These are phyloP conservation scores for Cephalopholis sonnerati DNA, from an alignment of 2,113 vertebrate species.

Conservation along the genomic window DNA sequence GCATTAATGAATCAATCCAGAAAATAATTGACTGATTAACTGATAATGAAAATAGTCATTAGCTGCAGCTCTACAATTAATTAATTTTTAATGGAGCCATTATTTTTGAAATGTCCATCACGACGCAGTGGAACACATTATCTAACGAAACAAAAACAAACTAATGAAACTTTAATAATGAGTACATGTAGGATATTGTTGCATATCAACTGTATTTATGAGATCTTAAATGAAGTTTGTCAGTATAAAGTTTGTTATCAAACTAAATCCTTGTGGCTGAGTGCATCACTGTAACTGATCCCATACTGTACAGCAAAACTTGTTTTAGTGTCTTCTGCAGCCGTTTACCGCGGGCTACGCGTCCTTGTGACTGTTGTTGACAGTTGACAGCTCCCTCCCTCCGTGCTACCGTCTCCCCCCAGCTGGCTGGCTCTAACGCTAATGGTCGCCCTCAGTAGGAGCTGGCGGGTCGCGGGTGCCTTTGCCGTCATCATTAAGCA, in stretches of 20 bases:
- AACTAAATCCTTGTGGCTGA: neutral
- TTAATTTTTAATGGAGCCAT: conserved; percentile 13
- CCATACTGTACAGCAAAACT: neutral
- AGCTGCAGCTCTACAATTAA: conserved; percentile 10
- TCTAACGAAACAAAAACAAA: neutral
- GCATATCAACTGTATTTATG: neutral
- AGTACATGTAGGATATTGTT: neutral
- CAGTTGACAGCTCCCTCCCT: conserved; percentile 63
- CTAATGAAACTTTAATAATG: neutral
- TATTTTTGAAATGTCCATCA: conserved; percentile 5
- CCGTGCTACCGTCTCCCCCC: conserved; percentile 61
- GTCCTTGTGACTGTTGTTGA: conserved; percentile 80
- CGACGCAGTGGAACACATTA: conserved; percentile 1
- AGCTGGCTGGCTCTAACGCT: conserved; percentile 76
- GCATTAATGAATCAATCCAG: neutral
- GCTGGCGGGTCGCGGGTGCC: conserved; percentile 78
- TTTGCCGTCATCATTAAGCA: conserved; percentile 85
- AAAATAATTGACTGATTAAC: neutral
- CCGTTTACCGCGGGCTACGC: conserved; percentile 64
- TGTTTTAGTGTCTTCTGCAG: neutral
- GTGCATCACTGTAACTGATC: neutral
- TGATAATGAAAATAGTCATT: conserved; percentile 10
- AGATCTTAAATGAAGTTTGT: neutral
- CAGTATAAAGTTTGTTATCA: neutral
- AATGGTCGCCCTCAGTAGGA: conserved; percentile 80